Percentiles rank a stretch among this genome's conserved stretches.
Evolutionary conservation across 2,888 invertebrate genomes (phyloP).

Genomic region (Chrysina gloriosa): DNA sequence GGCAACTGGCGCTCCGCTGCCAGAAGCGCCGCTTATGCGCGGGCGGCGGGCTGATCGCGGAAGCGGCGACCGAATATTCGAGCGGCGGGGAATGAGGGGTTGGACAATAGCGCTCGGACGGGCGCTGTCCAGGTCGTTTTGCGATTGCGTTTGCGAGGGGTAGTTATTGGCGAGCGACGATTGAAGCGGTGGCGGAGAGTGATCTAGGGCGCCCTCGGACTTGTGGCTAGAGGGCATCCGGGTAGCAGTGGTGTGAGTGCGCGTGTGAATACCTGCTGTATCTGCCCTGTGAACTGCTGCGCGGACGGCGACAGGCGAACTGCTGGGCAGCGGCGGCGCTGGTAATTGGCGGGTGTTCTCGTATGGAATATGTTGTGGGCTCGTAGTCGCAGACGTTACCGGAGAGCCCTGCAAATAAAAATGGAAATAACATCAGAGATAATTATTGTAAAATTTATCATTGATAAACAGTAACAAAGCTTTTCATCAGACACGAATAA

Average conservation of each 20-base stretch:
- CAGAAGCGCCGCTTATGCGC: slow-evolving; percentile 70
- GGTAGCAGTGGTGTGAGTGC: slow-evolving; percentile 64
- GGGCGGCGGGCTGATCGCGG: slow-evolving; percentile 54
- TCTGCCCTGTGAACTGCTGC: slow-evolving; percentile 69
- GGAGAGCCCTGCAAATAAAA: slow-evolving; percentile 56
- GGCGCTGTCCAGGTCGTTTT: slow-evolving; percentile 60
- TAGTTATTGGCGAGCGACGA: slow-evolving; percentile 51
- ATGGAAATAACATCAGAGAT: not conserved
- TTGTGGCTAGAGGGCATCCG: slow-evolving; percentile 70
- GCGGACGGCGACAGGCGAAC: slow-evolving; percentile 65
- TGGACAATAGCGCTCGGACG: slow-evolving; percentile 22
- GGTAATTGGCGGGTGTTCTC: slow-evolving; percentile 58
- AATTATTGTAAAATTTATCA: no score
- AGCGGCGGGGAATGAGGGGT: not conserved
- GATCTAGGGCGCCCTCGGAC: slow-evolving; percentile 69
- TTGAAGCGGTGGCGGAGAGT: slow-evolving; percentile 57
- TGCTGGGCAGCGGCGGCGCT: slow-evolving; percentile 65
- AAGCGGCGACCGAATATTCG: slow-evolving; percentile 26
- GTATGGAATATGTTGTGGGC: slow-evolving; percentile 57
- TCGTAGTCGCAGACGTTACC: slow-evolving; percentile 65
- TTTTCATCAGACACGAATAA: no score
- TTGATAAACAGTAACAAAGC: no score
- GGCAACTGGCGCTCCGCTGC: slow-evolving; percentile 86
- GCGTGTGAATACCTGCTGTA: slow-evolving; percentile 61
- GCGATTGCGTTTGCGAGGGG: slow-evolving; percentile 64